These are phyloP conservation scores for Mormoops blainvillei DNA, from an alignment of 2,113 vertebrate genomes.

Conservation along the genomic window DNA sequence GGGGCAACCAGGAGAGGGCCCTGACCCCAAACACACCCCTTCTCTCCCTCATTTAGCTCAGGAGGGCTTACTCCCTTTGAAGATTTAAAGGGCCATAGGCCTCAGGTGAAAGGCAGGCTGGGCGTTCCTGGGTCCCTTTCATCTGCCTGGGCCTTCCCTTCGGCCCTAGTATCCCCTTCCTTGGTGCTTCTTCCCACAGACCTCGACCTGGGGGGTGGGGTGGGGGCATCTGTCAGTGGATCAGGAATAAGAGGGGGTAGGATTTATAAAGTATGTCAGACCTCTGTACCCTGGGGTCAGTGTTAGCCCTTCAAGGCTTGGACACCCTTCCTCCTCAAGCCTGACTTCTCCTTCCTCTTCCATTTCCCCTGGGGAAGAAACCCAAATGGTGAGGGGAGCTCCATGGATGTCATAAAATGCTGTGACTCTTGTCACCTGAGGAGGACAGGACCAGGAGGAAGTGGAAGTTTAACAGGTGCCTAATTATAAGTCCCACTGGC, in stretches of 20 bases:
- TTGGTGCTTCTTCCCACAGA: not conserved
- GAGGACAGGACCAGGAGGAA: constrained; percentile 60
- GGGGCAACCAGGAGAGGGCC: not conserved
- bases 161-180: not conserved
- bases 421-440: constrained; percentile 40
- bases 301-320: not conserved
- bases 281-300: not conserved
- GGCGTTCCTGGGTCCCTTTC: not conserved
- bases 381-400: constrained; percentile 47
- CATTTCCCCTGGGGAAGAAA: constrained; percentile 34
- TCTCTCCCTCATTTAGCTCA: not conserved
- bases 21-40: not conserved
- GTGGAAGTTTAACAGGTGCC: constrained; percentile 64
- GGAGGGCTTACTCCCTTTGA: not conserved
- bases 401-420: constrained; percentile 36
- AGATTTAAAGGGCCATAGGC: not conserved
- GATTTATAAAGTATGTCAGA: not conserved
- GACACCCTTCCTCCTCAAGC: not conserved
- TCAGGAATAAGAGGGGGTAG: not conserved
- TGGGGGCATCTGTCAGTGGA: not conserved
- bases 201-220: not conserved
- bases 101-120: not conserved
- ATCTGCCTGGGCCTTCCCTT: not conserved
- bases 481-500: constrained; percentile 70
- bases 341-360: constrained; percentile 33